Base-by-base conservation (phyloP, 2,888 invertebrate genomes). In the Aethes cnicana region DNA sequence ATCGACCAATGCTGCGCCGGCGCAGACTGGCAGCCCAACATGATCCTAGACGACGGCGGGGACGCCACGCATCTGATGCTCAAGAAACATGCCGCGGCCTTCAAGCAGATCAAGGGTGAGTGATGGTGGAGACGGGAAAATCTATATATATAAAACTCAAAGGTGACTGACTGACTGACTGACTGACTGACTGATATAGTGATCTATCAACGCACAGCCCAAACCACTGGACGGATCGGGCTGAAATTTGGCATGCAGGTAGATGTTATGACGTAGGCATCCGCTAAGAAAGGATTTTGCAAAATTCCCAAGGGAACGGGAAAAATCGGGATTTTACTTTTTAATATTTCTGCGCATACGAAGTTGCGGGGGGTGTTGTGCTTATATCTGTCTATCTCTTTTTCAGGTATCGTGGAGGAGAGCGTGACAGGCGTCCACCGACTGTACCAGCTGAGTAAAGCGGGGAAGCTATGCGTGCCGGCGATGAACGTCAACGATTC, bases 401-500 rank as follows among this genome's bases (percentile, higher is more conserved):
- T n/a, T 42, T 35, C 72, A 95, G 97, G 97, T 53, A 98, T 98
- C 71, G 98, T 98, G 2, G 98, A 98, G 80, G 98, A 98, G 83
- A 97, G 97, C 72, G 98, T 98, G 28, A 98, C 98, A 0, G 98
- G 98, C n/a, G 98, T 98, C 1, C 98, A 98, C 85, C 93, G 98
- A 55, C 90, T 98, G 47, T 98, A 98, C 79, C 98, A 98, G 81
- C 91, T 98, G 26, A 97, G 97, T 36, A 98, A 98, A 87, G 96
- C 97, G 9, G 96, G 96, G 48, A 98, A 98, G 84, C 88, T 98
- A 53, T 95, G 96, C 23, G 97, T 98, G 14, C 98, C 98, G 1
- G 98, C 98, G 1, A 98, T 98, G 97, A 98, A 98, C 81, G 98
- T 98, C 23, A 98, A 98, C 78, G 98, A 98, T 81, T 98, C 98